Percentiles rank a stretch among this genome's conserved stretches.
These are phyloP conservation scores for Cheilosia impressa DNA, from an alignment of 2,888 invertebrate species.

Conservation along the genomic window DNA sequence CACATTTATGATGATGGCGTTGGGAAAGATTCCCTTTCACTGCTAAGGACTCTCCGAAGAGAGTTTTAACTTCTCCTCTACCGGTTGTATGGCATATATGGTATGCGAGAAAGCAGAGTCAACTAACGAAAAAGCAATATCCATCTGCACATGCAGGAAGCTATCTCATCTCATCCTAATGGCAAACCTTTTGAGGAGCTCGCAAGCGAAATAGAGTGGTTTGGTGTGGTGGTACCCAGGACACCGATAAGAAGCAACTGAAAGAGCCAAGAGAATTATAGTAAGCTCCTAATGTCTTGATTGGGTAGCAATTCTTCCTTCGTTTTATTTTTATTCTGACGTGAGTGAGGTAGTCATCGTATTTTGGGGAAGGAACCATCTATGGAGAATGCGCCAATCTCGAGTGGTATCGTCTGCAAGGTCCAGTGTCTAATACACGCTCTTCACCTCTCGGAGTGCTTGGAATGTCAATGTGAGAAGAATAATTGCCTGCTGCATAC, in stretches of 20 bases:
- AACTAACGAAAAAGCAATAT: constrained; percentile 44
- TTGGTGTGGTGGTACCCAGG: constrained; percentile 34
- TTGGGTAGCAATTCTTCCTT: constrained; percentile 49
- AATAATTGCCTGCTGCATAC: constrained; percentile 64
- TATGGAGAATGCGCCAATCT: constrained; percentile 65
- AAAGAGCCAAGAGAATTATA: constrained; percentile 53
- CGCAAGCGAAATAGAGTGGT: constrained; percentile 27
- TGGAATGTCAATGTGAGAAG: constrained; percentile 47
- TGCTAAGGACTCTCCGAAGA: constrained; percentile 46
- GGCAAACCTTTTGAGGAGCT: constrained; percentile 42
- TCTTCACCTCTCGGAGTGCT: constrained; percentile 28
- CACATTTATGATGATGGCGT: constrained; percentile 45
- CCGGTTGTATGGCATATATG: background rate
- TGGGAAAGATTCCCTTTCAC: constrained; percentile 32
- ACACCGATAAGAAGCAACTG: constrained; percentile 53
- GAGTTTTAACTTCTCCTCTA: constrained; percentile 31
- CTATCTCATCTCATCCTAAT: constrained; percentile 51
- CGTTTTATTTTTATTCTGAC: constrained; percentile 39
- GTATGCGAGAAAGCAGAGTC: constrained; percentile 35
- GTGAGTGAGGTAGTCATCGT: constrained; percentile 24
- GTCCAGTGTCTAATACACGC: constrained; percentile 41
- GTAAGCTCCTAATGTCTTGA: constrained; percentile 56
- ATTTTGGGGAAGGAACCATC: constrained; percentile 27
- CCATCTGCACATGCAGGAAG: constrained; percentile 47
- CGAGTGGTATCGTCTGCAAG: constrained; percentile 18